These are phyloP conservation scores for Bufo bufo DNA, from an alignment of 2,113 vertebrate genomes.

Conservation along the genomic window DNA sequence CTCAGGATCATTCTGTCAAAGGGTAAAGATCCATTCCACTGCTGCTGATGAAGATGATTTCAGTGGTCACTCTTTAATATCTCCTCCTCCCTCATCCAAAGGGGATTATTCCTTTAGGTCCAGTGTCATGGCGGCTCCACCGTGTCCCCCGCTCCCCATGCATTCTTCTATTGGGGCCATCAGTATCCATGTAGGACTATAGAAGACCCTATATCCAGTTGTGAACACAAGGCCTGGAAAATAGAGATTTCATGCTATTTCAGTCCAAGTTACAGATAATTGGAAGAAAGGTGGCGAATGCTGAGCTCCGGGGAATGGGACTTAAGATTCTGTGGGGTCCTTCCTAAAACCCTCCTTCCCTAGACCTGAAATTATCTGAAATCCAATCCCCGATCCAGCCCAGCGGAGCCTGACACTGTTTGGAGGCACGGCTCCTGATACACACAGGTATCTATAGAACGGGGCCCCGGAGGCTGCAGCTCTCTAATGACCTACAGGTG, in stretches of 20 bases:
- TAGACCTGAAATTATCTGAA: neutral
- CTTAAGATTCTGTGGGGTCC: neutral
- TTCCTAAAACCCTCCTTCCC: neutral
- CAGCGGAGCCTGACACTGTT: neutral
- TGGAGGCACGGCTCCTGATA: neutral
- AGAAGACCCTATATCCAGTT: neutral
- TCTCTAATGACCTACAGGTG: neutral
- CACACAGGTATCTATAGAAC: neutral
- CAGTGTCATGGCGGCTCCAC: too few species aligned
- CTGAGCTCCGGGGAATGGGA: neutral
- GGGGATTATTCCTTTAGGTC: too few species aligned
- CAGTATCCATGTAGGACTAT: too few species aligned
- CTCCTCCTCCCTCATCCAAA: too few species aligned
- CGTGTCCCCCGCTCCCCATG: too few species aligned
- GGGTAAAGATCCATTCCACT: too few species aligned
- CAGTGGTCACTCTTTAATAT: too few species aligned
- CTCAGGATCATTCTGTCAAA: too few species aligned
- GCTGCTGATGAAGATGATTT: too few species aligned
- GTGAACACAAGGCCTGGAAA: neutral
- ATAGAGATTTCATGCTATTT: neutral
- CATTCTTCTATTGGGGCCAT: too few species aligned
- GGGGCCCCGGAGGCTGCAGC: too few species aligned
- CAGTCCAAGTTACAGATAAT: neutral
- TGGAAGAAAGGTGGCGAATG: neutral
- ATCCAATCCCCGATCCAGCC: neutral